A percentile compares a stretch with the other conserved stretches of the same genome.
Evolutionary conservation across 2,797 vertebrate genomes (phyloP).

Genomic region (Iguana delicatissima): DNA sequence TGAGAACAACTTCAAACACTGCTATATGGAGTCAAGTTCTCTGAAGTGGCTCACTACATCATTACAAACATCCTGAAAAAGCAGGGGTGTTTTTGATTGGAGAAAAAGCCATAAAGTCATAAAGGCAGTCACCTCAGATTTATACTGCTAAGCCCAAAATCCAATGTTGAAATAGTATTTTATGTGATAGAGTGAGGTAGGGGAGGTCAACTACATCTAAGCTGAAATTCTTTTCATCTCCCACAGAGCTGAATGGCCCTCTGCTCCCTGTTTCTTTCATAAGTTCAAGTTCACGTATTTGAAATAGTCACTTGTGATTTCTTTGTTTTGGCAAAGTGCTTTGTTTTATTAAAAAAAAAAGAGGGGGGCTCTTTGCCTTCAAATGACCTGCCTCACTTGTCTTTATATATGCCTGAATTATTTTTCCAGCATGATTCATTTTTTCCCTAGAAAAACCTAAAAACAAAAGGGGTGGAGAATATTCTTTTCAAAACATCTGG

Average conservation of each 20-base stretch:
- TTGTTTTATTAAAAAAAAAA: background rate
- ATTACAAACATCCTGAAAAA: slow-evolving; percentile 1
- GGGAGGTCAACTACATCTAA: slow-evolving; percentile 8
- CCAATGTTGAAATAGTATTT: slow-evolving; percentile 21
- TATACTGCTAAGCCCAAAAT: background rate
- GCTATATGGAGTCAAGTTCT: background rate
- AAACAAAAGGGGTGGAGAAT: background rate
- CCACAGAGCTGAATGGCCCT: background rate
- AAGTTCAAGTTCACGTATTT: background rate
- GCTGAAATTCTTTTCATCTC: slow-evolving; percentile 11
- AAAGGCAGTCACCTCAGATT: slow-evolving; percentile 4
- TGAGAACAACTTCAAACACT: slow-evolving; percentile 4
- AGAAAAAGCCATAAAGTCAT: background rate
- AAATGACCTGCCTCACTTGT: background rate
- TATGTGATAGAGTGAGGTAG: background rate
- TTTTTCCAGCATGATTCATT: slow-evolving; percentile 13
- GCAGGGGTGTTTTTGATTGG: background rate
- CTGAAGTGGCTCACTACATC: background rate
- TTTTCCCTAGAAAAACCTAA: fast-evolving
- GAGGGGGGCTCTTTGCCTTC: background rate
- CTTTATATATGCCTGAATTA: background rate
- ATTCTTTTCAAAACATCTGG: background rate
- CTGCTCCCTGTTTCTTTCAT: background rate
- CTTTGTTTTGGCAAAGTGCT: background rate
- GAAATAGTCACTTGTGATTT: background rate